Base-by-base conservation (phyloP, 2,888 invertebrate genomes). In the Andrena flavipes region DNA sequence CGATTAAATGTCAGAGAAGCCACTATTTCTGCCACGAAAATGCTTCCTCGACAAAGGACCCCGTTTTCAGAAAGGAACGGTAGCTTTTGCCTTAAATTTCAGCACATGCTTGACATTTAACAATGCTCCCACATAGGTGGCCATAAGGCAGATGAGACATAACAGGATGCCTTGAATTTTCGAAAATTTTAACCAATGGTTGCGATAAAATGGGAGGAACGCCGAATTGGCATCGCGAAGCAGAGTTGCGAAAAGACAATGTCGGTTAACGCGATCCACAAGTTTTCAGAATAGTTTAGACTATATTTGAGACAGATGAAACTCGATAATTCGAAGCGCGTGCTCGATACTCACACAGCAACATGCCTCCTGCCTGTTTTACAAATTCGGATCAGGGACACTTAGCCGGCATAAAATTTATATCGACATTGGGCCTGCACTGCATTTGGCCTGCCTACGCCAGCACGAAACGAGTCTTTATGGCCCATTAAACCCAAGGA, bases 61-160 rank as follows among this genome's bases (percentile, higher is more conserved):
- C n/a, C 10, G 30, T 33, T 33, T 20, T 33, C 4, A n/a, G 10
- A 20, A 4, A 20, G 33, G 54, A 62, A 33, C 33, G 62, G 8
- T 20, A 33, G 7, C 2, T 59, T 29, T 59, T 6, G 10, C 2
- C 29, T 59, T 26, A 10, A 59, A 16, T n/a, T 60, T 30, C 26
- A n/a, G 3, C 49, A 48, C 23, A 26, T 48, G 49, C 29, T 26
- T 51, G 65, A 51, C 65, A 65, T 65, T 65, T 65, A n/a, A n/a
- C 29, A 10, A 42, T 65, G 16, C 13, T 10, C 16, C 0, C 7
- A 30, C 10, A 8, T 20, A 16, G 1, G 30, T 30, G 60, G 13
- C 33, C 7, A 33, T 5, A 2, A n/a, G n/a, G 60, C 3, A 30
- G 33, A 33, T 23, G 29, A 42, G 2, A 20, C 20, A 42, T 60